Conservation (phyloP, 1,140 invertebrate genomes). For the Cydia splendana region DNA sequence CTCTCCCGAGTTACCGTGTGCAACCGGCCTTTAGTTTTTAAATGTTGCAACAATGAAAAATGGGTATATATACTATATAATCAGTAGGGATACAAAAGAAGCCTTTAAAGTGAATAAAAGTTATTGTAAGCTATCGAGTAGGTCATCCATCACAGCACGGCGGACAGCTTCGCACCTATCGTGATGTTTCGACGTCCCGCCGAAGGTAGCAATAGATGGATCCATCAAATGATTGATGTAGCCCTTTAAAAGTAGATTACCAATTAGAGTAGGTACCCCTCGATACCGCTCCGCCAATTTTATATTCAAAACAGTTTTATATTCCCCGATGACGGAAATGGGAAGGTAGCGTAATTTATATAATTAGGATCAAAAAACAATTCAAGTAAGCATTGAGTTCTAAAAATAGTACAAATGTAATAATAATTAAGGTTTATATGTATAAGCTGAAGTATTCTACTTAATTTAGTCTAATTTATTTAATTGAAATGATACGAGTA, state of each 20-base stretch:
- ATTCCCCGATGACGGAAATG: not conserved
- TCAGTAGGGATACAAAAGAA: not conserved
- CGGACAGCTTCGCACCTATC: slow-evolving; percentile 5
- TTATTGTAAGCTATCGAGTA: not conserved
- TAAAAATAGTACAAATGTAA: too few species aligned
- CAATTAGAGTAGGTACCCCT: not conserved
- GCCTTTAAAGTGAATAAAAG: slow-evolving; percentile 11
- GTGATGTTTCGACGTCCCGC: slow-evolving; percentile 22
- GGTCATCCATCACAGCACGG: slow-evolving; percentile 25
- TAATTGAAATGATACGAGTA: too few species aligned
- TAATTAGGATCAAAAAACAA: not conserved
- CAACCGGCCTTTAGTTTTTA: too few species aligned
- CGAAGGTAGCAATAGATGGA: slow-evolving; percentile 23
- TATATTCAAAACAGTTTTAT: not conserved
- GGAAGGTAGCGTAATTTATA: not conserved
- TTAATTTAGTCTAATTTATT: too few species aligned
- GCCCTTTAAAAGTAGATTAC: slow-evolving; percentile 11
- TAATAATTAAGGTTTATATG: too few species aligned
- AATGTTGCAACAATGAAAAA: too few species aligned
- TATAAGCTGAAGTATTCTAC: too few species aligned
- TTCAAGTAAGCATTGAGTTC: too few species aligned
- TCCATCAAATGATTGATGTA: slow-evolving; percentile 30
- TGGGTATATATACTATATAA: too few species aligned
- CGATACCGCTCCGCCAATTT: too few species aligned
- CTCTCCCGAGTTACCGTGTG: too few species aligned